Percentiles rank a stretch among this genome's conserved stretches.
Conservation (phyloP, 2,888 invertebrate species). For the Petrolisthes manimaculis region DNA sequence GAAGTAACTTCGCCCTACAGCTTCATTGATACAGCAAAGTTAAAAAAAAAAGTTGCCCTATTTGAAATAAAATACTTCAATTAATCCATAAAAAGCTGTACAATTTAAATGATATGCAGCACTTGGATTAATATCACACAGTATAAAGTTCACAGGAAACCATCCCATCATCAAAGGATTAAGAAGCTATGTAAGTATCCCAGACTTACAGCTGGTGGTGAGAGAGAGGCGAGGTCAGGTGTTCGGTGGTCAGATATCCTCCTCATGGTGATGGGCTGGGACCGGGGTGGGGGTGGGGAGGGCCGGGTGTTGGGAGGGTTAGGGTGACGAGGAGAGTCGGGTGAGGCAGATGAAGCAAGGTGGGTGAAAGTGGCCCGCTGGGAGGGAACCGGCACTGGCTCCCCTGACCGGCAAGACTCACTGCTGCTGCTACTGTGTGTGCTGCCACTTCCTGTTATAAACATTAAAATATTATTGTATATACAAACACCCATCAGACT, state of each 20-base stretch:
- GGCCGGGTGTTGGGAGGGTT: conserved; percentile 26
- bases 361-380: conserved; percentile 73
- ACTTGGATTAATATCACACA: too few relatives aligned
- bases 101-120: too few relatives aligned
- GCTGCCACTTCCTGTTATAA: conserved; percentile 52
- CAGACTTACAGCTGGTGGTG: conserved; percentile 85
- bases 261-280: conserved; percentile 87
- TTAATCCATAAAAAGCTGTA: too few relatives aligned
- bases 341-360: conserved; percentile 61
- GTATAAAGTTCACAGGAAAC: too few relatives aligned
- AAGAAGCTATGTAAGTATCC: conserved; percentile 64
- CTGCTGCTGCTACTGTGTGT: conserved; percentile 59
- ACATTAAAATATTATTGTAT: not conserved
- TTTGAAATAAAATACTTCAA: too few relatives aligned
- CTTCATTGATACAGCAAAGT: too few relatives aligned
- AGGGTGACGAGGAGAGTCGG: conserved; percentile 49
- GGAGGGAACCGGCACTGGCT: conserved; percentile 83
- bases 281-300: conserved; percentile 75
- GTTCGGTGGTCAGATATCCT: conserved; percentile 71
- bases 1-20: too few relatives aligned
- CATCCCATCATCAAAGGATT: not conserved
- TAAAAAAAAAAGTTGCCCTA: too few relatives aligned
- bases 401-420: conserved; percentile 68
- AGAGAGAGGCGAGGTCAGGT: conserved; percentile 89
- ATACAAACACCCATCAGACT: not conserved